Conservation (phyloP, 1,140 invertebrate species). For the Pogonus chalceus region DNA sequence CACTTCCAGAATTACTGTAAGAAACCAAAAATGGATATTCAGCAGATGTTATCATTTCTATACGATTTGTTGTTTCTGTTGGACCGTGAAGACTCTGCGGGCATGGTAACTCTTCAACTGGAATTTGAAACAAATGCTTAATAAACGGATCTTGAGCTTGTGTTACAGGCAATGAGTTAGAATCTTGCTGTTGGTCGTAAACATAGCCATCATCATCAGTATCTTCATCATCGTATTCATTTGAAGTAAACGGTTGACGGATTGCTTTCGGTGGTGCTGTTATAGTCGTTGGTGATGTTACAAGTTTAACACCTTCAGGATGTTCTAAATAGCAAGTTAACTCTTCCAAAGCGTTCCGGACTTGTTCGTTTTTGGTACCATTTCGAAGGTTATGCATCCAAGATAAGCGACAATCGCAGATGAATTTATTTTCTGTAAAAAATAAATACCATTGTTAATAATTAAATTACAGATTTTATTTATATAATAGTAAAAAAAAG, state of each 20-base stretch:
- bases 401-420: slow-evolving; percentile 64
- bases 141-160: slow-evolving; percentile 23
- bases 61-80: slow-evolving; percentile 31
- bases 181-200: slow-evolving; percentile 22
- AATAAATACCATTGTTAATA: slow-evolving; percentile 19
- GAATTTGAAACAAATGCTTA: slow-evolving; percentile 47
- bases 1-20: background rate
- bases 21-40: background rate
- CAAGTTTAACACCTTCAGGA: slow-evolving; percentile 7
- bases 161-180: slow-evolving; percentile 21
- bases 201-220: slow-evolving; percentile 24
- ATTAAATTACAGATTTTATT: too few species aligned
- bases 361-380: slow-evolving; percentile 56
- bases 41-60: background rate
- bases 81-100: slow-evolving; percentile 49
- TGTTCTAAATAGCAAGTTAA: slow-evolving; percentile 55
- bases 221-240: slow-evolving; percentile 21
- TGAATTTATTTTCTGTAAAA: slow-evolving; percentile 63
- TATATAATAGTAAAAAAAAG: too few species aligned
- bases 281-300: slow-evolving; percentile 9
- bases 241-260: background rate
- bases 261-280: slow-evolving; percentile 11
- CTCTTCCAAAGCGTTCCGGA: slow-evolving; percentile 52
- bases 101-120: slow-evolving; percentile 53
- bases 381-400: slow-evolving; percentile 65